These are phyloP conservation scores for Phoxinus phoxinus DNA, from an alignment of 2,113 vertebrate species.

Conservation along the genomic window DNA sequence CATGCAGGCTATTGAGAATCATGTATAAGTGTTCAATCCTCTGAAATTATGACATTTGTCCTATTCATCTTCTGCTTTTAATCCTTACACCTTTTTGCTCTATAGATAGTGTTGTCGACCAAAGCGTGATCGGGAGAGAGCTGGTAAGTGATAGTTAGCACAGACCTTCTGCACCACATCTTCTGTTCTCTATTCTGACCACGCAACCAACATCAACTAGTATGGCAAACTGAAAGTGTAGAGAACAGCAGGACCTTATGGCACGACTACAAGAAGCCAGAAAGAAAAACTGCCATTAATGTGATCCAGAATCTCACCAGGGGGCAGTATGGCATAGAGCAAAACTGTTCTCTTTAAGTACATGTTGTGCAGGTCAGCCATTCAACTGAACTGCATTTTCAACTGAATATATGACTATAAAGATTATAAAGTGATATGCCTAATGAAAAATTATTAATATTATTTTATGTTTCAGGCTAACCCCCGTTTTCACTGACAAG, in stretches of 20 bases:
- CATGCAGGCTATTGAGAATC: too few relatives aligned
- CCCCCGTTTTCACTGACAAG: too few relatives aligned
- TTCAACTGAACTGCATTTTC: not conserved
- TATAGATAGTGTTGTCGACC: not conserved
- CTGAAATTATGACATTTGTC: not conserved
- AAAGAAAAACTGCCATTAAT: not conserved
- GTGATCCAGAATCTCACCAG: conserved; percentile 45
- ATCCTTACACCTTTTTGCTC: too few relatives aligned
- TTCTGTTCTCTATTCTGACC: conserved; percentile 35
- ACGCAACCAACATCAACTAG: conserved; percentile 3
- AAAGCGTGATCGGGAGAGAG: conserved; percentile 14
- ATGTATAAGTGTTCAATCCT: not conserved
- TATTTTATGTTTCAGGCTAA: too few relatives aligned
- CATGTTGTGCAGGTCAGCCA: not conserved
- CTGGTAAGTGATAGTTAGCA: not conserved
- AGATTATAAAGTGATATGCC: not conserved
- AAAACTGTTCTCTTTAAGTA: not conserved
- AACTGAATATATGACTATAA: not conserved
- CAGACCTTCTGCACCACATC: not conserved
- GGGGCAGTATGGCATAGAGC: conserved; percentile 43
- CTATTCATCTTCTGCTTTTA: not conserved
- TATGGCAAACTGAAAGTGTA: conserved; percentile 32
- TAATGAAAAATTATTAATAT: not conserved
- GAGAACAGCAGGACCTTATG: conserved; percentile 10
- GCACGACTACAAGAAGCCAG: not conserved